These are phyloP conservation scores for Drosophila seclusa DNA, from an alignment of 2,888 invertebrate species.

Conservation along the genomic window DNA sequence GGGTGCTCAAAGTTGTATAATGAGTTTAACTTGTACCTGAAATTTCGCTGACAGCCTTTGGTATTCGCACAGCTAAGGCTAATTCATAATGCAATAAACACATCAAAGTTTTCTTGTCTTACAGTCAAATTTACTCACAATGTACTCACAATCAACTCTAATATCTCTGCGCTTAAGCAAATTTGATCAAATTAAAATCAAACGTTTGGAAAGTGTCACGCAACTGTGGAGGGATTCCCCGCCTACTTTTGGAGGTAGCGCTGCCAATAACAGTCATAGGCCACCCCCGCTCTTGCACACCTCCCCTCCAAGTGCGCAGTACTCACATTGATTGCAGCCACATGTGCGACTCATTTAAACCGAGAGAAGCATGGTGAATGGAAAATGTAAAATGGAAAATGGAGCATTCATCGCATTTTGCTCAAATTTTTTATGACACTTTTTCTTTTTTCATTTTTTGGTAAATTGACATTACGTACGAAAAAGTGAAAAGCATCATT, in stretches of 20 bases:
- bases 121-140: slow-evolving; percentile 3
- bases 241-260: slow-evolving; percentile 4
- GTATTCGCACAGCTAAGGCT: neutral
- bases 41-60: neutral
- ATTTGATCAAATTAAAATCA: slow-evolving; percentile 56
- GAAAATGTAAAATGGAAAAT: neutral
- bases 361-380: slow-evolving; percentile 10
- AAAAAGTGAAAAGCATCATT: slow-evolving; percentile 52
- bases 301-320: slow-evolving; percentile 15
- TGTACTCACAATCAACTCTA: slow-evolving; percentile 16
- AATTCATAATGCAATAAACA: slow-evolving; percentile 4
- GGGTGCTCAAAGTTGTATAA: neutral
- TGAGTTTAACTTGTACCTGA: neutral
- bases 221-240: slow-evolving; percentile 21
- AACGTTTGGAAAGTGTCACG: slow-evolving; percentile 52
- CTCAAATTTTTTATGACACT: slow-evolving; percentile 24
- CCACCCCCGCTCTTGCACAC: neutral
- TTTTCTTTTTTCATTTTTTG: slow-evolving; percentile 17
- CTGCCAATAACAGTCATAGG: slow-evolving; percentile 41
- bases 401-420: slow-evolving; percentile 13
- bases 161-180: slow-evolving; percentile 41
- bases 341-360: slow-evolving; percentile 35
- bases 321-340: slow-evolving; percentile 68
- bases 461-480: slow-evolving; percentile 44
- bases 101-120: slow-evolving; percentile 6